Base-by-base conservation (phyloP, 1,140 invertebrate genomes). In the Lucilia cuprina region DNA sequence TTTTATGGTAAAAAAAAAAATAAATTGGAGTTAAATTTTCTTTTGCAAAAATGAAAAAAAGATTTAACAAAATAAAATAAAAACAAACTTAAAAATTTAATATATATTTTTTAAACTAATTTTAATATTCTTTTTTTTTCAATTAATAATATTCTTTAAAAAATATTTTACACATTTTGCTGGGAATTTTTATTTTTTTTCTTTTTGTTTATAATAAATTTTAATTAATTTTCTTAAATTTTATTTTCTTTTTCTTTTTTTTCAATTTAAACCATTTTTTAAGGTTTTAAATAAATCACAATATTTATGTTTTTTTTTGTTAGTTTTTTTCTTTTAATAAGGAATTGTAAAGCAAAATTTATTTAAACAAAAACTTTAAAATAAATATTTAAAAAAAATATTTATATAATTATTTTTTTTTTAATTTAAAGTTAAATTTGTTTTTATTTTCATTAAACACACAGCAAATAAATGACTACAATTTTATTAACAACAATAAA, bases 241-340 rank as follows among this genome's bases (percentile, higher is more conserved):
- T 35, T 77, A 35, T 35, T 75, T 75, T 75, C 2, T 77, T 77
- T 35, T 0, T 49, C 25, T 25, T 50, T 47, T 82, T 82, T 70
- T 82, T 41, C 9, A 82, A 82, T 70, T 70, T 70, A 82, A 82
- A 82, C 50, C 82, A 80, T 25, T 50, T n/a, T 49, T 49, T 50
- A 80, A 14, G 77, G 77, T 80, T 21, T 80, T 80, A 80, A 49
- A 80, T 80, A 80, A 80, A 80, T 80, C 77, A 80, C 77, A 80
- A 80, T 80, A 80, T 80, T 80, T 49, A 35, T 55, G 60, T 13
- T 50, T 12, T 30, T 65, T 82, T 25, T 55, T 50, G n/a, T 41
- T 77, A n/a, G 41, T 50, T 49, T 49, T 80, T 78, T 78, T 41
- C n/a, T 75, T 30, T 35, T 19, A 21, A 80, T 49, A 80, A 80